Base-by-base conservation (phyloP, 1,140 invertebrate genomes). In the Tetraneura akinire region DNA sequence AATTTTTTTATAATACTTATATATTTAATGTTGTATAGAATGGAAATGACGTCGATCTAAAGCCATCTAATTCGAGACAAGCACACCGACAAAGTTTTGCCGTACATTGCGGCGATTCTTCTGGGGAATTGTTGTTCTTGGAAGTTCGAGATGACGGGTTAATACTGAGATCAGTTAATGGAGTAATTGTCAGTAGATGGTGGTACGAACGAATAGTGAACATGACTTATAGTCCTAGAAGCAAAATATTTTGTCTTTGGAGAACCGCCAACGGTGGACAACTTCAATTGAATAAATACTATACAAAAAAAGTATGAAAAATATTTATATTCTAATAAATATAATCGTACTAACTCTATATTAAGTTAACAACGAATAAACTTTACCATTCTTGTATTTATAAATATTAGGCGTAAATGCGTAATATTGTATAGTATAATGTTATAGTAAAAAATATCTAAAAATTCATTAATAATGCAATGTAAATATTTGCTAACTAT, bases 201-300 rank as follows among this genome's bases (percentile, higher is more conserved):
- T 99, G 97, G 97, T 99, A 96, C 87, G 98, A 99, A 85, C 89
- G 97, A 74, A 88, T 99, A 29, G 96, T 99, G 14, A 99, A 99
- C 85, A 99, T 99, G 96, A 99, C 97, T 0, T 99, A 97, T 86
- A 97, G 96, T 83, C 98, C 98, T 0, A 99, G 98, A 87, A 99
- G 94, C 83, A 94, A 96, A 86, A 94, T 99, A 18, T 88, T 99
- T 66, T 99, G 97, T 87, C 89, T 99, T 60, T 99, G 97, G 96
- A 90, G 94, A 80, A 89, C 92, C 82, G 94, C 93, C 84, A 78
- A 78, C 4, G 94, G 94, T 4, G 94, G 93, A 14, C 93, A 95
- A 85, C 96, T 94, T 0, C 93, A 98, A 84, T 89, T 99, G 74
- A 96, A 98, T 86, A 98, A 99, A 88, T 99, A 99, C 87, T 98